These are phyloP conservation scores for Parnassius orleans DNA, from an alignment of 2,888 invertebrate genomes.

Conservation along the genomic window DNA sequence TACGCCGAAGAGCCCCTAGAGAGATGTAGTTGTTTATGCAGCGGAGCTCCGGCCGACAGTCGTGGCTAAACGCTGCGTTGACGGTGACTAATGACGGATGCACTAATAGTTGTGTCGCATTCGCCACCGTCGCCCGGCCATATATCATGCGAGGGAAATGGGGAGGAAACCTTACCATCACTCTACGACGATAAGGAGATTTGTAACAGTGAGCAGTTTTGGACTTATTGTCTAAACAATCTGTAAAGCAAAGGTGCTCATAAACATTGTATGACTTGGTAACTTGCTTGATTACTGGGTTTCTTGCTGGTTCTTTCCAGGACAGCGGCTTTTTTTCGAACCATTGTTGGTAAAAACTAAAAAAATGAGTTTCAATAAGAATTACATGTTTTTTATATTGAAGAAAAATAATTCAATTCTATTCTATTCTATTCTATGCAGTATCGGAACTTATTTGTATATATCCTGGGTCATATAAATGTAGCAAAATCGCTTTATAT, in stretches of 20 bases:
- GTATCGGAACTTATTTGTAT: no score
- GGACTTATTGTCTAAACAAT: constrained; percentile 18
- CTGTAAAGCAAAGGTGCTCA: constrained; percentile 10
- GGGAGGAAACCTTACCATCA: constrained; percentile 69
- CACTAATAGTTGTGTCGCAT: constrained; percentile 79
- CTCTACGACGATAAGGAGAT: constrained; percentile 49
- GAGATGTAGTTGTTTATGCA: constrained; percentile 64
- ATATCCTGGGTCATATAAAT: no score
- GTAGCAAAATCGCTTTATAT: no score
- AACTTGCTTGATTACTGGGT: no score
- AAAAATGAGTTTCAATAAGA: no score
- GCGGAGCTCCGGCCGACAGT: constrained; percentile 37
- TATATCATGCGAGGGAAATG: constrained; percentile 75
- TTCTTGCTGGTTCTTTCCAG: no score
- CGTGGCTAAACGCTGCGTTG: constrained; percentile 63
- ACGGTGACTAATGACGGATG: constrained; percentile 81
- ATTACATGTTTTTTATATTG: no score
- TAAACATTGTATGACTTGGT: neutral
- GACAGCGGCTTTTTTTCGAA: no score
- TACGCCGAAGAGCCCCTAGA: constrained; percentile 33
- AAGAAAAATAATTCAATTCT: no score
- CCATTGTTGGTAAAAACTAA: no score
- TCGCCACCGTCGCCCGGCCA: constrained; percentile 52
- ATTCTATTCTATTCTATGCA: no score
- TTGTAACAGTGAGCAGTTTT: constrained; percentile 31